A percentile compares a stretch with the other conserved stretches of the same genome.
Evolutionary conservation across 2,888 invertebrate species (phyloP).

Genomic region (Volucella inanis): DNA sequence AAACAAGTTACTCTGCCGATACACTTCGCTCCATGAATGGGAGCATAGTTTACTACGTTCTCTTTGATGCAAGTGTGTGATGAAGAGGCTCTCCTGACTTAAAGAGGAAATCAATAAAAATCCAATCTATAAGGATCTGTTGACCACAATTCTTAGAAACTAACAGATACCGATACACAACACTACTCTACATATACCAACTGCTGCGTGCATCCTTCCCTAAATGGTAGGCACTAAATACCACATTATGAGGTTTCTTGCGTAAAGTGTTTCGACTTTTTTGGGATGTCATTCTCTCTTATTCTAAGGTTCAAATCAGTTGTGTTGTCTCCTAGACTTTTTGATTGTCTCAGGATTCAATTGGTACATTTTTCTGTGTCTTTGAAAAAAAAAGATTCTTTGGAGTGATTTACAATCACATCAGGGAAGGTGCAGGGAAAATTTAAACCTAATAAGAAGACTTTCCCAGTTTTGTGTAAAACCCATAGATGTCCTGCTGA

Average conservation of each 20-base stretch:
- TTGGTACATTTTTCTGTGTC: constrained; percentile 41
- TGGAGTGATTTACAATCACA: constrained; percentile 62
- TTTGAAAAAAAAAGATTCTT: constrained; percentile 32
- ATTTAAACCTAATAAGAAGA: constrained; percentile 27
- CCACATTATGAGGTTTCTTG: constrained; percentile 74
- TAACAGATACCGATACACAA: constrained; percentile 10
- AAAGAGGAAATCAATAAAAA: constrained; percentile 34
- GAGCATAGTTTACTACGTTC: not conserved
- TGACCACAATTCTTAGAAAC: constrained; percentile 69
- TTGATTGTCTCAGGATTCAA: constrained; percentile 19
- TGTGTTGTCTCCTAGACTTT: constrained; percentile 17
- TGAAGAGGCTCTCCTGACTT: constrained; percentile 10
- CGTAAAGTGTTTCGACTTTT: constrained; percentile 45
- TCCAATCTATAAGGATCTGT: constrained; percentile 38
- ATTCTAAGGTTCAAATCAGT: not conserved
- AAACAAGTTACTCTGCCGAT: constrained; percentile 11
- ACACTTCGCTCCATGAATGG: constrained; percentile 20
- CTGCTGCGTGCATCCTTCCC: constrained; percentile 61
- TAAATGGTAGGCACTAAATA: constrained; percentile 74
- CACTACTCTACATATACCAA: constrained; percentile 23
- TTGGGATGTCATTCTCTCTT: constrained; percentile 15
- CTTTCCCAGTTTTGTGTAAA: constrained; percentile 65
- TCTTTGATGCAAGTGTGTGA: constrained; percentile 27
- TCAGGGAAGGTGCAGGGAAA: constrained; percentile 35
- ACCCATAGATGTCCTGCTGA: constrained; percentile 64